phyloP scores from a whole-genome alignment of 1,140 invertebrate genomes.

The Pogonomyrmex californicus region DNA sequence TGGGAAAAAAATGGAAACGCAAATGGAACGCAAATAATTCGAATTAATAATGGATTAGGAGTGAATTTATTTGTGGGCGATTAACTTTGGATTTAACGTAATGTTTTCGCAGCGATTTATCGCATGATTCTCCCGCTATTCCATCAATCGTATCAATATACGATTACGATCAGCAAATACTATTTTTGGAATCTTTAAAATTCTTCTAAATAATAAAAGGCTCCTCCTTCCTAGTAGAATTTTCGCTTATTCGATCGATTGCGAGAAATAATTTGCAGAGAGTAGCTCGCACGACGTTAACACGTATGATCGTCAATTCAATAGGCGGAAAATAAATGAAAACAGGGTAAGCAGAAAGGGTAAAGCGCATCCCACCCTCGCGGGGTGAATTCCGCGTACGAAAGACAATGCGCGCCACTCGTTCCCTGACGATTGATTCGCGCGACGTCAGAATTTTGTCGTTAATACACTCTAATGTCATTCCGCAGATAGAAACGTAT shows the following conservation, averaged over 20 bases:
- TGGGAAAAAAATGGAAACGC: not conserved
- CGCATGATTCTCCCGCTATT: not conserved
- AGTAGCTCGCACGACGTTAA: not conserved
- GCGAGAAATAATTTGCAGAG: not conserved
- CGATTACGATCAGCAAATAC: not conserved
- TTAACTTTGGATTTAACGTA: not conserved
- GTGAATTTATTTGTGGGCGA: not conserved
- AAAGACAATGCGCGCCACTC: slow-evolving; percentile 8
- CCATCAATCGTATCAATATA: not conserved
- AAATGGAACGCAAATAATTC: not conserved
- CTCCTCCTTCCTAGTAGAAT: not conserved
- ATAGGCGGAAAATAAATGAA: not conserved
- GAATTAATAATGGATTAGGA: not conserved
- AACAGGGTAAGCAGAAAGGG: not conserved
- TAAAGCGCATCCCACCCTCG: too few relatives aligned
- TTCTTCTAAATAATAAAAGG: not conserved
- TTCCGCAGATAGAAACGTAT: slow-evolving; percentile 65
- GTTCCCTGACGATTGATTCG: slow-evolving; percentile 3
- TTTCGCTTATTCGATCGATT: not conserved
- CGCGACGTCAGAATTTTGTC: slow-evolving; percentile 56
- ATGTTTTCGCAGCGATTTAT: not conserved
- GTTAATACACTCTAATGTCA: slow-evolving; percentile 75
- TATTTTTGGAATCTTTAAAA: not conserved
- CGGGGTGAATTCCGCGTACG: slow-evolving; percentile 17
- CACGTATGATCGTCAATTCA: not conserved